Evolutionary conservation across 2,888 invertebrate species (phyloP).

Genomic region (Trichopoda pennipes): DNA sequence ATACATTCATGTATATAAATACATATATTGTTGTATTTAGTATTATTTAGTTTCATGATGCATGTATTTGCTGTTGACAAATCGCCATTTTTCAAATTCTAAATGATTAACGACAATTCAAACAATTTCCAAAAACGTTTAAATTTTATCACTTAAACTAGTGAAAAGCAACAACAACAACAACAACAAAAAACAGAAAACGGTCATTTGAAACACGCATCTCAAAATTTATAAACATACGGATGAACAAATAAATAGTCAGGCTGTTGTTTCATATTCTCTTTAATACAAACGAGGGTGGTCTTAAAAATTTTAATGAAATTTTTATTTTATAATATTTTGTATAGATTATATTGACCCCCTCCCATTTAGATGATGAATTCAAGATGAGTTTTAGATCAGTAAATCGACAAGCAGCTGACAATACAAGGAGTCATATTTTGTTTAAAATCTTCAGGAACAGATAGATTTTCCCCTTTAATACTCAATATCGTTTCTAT

Average conservation of each 20-base stretch:
- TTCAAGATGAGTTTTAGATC: no score
- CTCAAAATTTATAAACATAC: conserved; percentile 21
- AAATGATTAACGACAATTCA: conserved; percentile 70
- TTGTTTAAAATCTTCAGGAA: no score
- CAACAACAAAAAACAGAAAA: conserved; percentile 16
- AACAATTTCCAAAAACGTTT: conserved; percentile 64
- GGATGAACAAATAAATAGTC: background rate
- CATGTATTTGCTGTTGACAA: conserved; percentile 69
- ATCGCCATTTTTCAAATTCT: conserved; percentile 69
- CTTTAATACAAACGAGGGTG: background rate
- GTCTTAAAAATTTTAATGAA: background rate
- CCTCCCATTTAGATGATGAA: no score
- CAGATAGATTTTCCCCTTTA: no score
- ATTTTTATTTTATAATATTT: background rate
- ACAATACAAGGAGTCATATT: no score
- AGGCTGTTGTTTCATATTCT: background rate
- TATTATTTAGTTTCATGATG: conserved; percentile 42
- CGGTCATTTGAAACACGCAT: conserved; percentile 48
- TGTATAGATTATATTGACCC: no score
- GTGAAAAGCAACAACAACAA: no score
- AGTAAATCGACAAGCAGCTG: no score
- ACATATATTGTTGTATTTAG: background rate
- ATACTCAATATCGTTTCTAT: no score
- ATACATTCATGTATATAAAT: background rate
- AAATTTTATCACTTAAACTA: conserved; percentile 59